These are phyloP conservation scores for Gallinago undulata DNA, from an alignment of 2,113 vertebrate genomes.

Conservation along the genomic window DNA sequence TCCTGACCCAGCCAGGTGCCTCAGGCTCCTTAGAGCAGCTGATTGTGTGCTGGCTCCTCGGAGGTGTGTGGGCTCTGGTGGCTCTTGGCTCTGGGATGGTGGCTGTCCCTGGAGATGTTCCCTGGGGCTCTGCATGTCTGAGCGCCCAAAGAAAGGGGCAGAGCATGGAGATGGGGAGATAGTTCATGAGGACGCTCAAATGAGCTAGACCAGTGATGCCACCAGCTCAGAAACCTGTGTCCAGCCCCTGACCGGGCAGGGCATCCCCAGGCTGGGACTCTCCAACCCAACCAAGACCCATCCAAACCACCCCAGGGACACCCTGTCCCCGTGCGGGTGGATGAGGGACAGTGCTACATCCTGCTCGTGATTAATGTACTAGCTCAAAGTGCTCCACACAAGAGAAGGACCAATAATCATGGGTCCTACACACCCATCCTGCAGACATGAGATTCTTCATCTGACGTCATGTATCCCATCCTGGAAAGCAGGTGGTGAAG, in stretches of 20 bases:
- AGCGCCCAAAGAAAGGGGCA: not conserved
- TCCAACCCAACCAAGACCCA: not conserved
- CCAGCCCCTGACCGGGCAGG: no score
- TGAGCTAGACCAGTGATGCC: not conserved
- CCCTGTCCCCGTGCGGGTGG: fast-evolving
- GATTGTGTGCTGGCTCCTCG: not conserved
- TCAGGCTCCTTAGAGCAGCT: not conserved
- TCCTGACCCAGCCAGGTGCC: fast-evolving
- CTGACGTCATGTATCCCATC: fast-evolving
- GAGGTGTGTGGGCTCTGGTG: not conserved
- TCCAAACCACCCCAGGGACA: not conserved
- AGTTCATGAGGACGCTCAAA: not conserved
- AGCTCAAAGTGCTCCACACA: fast-evolving
- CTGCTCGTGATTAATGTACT: not conserved
- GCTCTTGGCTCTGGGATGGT: not conserved
- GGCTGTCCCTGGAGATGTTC: fast-evolving
- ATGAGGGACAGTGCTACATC: not conserved
- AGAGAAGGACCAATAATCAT: fast-evolving
- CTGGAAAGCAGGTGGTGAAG: not conserved
- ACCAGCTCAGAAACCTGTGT: not conserved
- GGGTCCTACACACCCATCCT: not conserved
- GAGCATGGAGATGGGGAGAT: not conserved
- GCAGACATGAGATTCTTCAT: fast-evolving
- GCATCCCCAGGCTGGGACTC: not conserved
- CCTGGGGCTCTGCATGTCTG: not conserved